Evolutionary conservation across 1,140 invertebrate species (phyloP).

Genomic region (Lasioglossum albipes): DNA sequence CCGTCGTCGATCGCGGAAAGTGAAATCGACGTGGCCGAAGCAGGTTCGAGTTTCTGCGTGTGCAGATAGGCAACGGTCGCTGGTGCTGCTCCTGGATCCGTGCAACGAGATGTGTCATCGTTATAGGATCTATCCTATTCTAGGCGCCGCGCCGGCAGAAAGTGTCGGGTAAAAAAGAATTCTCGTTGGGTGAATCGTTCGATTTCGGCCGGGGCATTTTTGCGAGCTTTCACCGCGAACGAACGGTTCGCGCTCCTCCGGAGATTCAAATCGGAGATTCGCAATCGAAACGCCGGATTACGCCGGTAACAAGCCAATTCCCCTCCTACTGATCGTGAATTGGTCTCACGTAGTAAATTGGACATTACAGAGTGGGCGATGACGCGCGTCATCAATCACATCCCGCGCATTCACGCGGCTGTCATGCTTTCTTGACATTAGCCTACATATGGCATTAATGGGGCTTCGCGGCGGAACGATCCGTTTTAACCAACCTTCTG

Average conservation of each 20-base stretch:
- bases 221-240: slow-evolving; percentile 23
- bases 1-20: slow-evolving; percentile 30
- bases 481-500: slow-evolving; percentile 49
- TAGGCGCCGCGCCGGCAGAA: slow-evolving; percentile 20
- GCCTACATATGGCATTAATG: slow-evolving; percentile 68
- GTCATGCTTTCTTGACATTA: slow-evolving; percentile 73
- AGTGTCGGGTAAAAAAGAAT: background rate
- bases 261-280: background rate
- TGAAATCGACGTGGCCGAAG: slow-evolving; percentile 36
- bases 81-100: too few species aligned
- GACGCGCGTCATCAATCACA: slow-evolving; percentile 72
- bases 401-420: slow-evolving; percentile 51
- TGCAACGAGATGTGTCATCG: slow-evolving; percentile 8
- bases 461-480: slow-evolving; percentile 9
- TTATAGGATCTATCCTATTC: background rate
- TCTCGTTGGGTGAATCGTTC: slow-evolving; percentile 6
- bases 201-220: slow-evolving; percentile 27
- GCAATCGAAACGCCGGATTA: background rate
- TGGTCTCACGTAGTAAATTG: slow-evolving; percentile 47
- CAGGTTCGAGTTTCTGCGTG: slow-evolving; percentile 32
- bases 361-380: slow-evolving; percentile 59
- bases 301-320: slow-evolving; percentile 20
- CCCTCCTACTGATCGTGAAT: slow-evolving; percentile 21
- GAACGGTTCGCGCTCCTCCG: too few species aligned
- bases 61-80: too few species aligned